Evolutionary conservation across 1,140 invertebrate genomes (phyloP).

Genomic region (Saccostrea echinata): DNA sequence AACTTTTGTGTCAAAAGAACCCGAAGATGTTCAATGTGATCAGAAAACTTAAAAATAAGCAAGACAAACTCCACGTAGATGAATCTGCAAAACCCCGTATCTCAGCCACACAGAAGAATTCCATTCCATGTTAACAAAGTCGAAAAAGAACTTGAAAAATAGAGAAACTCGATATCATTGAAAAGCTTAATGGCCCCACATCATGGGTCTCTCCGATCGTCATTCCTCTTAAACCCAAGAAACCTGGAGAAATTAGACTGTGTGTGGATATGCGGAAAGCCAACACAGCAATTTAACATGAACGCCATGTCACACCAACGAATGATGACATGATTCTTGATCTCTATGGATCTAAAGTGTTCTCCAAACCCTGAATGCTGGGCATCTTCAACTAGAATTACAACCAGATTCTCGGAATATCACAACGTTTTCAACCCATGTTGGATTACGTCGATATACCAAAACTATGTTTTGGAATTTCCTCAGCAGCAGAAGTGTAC

Average conservation of each 20-base stretch:
- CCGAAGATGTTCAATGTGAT: conserved; percentile 45
- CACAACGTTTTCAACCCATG: no score
- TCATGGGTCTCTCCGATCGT: conserved; percentile 67
- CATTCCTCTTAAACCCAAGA: conserved; percentile 61
- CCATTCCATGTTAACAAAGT: conserved; percentile 55
- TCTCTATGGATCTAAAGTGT: conserved; percentile 49
- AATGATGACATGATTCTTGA: conserved; percentile 50
- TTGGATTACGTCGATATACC: conserved; percentile 65
- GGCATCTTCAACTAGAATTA: conserved; percentile 62
- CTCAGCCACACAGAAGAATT: no score
- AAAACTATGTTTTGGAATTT: conserved; percentile 58
- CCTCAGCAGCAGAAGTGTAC: conserved; percentile 61
- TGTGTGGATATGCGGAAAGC: conserved; percentile 63
- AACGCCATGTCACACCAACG: conserved; percentile 56
- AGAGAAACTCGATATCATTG: conserved; percentile 59
- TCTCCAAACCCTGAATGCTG: conserved; percentile 58
- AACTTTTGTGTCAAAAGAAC: not conserved
- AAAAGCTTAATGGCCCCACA: conserved; percentile 66
- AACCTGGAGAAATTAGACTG: conserved; percentile 44
- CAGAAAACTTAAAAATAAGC: conserved; percentile 54
- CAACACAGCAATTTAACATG: conserved; percentile 54
- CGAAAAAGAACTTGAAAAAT: conserved; percentile 50
- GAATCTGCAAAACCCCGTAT: conserved; percentile 7
- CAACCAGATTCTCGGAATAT: conserved; percentile 53
- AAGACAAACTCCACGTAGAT: conserved; percentile 61